Base-by-base conservation (phyloP, 2,888 invertebrate species). In the Tetragonula carbonaria region DNA sequence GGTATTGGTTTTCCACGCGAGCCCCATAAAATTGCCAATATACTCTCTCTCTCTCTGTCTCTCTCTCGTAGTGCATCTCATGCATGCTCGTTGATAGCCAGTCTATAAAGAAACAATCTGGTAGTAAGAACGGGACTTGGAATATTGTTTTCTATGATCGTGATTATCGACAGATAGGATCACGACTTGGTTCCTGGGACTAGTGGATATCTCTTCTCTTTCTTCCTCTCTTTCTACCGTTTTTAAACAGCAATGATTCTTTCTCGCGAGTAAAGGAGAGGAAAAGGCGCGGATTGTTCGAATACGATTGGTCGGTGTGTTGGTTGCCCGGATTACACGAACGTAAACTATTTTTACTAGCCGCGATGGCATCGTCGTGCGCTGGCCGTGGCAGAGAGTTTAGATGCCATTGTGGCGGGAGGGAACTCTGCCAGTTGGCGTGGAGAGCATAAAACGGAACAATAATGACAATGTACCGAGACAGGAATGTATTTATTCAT, bases 401-500 rank as follows among this genome's bases (percentile, higher is more conserved):
- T 79, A 66, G 85, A 86, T 85, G 82, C 81, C 75, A 85, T 85
- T 81, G 81, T 23, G 65, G 53, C 75, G 63, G 68, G 57, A 74
- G 80, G 80, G 74, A 88, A 88, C 74, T 77, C 78, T 83, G 73
- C 80, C 87, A 87, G 87, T 90, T 85, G 87, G 87, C 87, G 79
- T 85, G 84, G 78, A 28, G 85, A 82, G 86, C 85, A 90, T 88
- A 90, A 91, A 93, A 92, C 93, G 92, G 93, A 93, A 93, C 93
- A 93, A 93, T 92, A 93, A 93, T 92, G 93, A 93, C 93, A 92
- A 92, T 92, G 92, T 86, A 90, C 87, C 88, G 89, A 86, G 86
- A 84, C 87, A 87, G 90, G 86, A 90, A 91, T 88, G 88, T 89
- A 89, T 91, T 89, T 91, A 90, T 91, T 85, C 81, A 63, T 80